phyloP scores from a whole-genome alignment of 2,113 vertebrate species.

The Numenius arquata region DNA sequence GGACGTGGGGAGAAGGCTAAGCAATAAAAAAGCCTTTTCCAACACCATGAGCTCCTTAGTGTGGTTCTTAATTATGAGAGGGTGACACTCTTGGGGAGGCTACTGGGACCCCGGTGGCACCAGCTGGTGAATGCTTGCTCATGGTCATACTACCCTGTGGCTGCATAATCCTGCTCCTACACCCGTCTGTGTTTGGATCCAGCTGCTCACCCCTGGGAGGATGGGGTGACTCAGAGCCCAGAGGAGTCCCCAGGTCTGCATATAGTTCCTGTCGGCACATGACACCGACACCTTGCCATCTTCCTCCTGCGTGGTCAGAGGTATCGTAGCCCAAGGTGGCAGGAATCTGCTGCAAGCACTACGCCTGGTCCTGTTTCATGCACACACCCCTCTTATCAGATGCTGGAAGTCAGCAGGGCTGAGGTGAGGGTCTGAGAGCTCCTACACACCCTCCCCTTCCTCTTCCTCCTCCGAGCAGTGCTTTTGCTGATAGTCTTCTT shows the following conservation, averaged over 20 bases:
- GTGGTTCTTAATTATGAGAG: neutral
- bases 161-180: neutral
- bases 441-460: neutral
- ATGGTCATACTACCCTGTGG: neutral
- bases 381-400: neutral
- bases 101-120: neutral
- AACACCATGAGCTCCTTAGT: neutral
- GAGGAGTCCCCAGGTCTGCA: fast-evolving
- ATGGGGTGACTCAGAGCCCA: neutral
- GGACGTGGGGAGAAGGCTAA: neutral
- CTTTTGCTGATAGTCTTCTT: neutral
- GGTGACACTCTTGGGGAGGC: neutral
- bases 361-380: neutral
- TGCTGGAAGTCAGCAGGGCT: neutral
- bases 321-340: neutral
- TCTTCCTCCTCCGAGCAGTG: neutral
- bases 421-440: neutral
- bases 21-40: conserved; percentile 53
- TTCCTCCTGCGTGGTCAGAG: neutral
- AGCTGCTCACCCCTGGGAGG: neutral
- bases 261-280: neutral
- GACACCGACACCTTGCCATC: fast-evolving
- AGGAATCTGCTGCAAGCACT: neutral
- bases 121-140: neutral
- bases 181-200: neutral